A percentile compares a stretch with the other conserved stretches of the same genome.
phyloP scores from a whole-genome alignment of 2,797 vertebrate genomes.

The Sarcoramphus papa region DNA sequence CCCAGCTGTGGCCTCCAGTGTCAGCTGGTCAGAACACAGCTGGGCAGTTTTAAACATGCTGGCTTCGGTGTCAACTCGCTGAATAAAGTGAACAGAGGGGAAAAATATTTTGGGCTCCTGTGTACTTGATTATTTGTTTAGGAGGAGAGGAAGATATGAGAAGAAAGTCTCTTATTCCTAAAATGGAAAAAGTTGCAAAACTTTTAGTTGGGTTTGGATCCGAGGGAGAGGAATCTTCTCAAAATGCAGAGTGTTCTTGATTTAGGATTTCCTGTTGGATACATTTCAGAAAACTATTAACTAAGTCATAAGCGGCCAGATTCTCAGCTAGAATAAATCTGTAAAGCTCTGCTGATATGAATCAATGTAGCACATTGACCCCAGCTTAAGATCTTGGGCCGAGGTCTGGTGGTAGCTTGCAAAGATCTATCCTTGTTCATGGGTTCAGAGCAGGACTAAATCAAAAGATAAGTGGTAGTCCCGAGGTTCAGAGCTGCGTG shows the following conservation, averaged over 20 bases:
- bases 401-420: neutral
- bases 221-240: constrained; percentile 15
- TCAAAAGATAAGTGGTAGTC: neutral
- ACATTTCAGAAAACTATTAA: constrained; percentile 3
- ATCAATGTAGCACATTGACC: neutral
- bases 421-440: neutral
- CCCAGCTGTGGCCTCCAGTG: constrained; percentile 34
- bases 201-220: constrained; percentile 33
- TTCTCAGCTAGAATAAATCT: constrained; percentile 24
- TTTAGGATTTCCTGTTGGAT: constrained; percentile 66
- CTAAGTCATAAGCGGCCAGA: constrained; percentile 37
- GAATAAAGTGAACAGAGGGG: neutral
- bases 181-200: constrained; percentile 57
- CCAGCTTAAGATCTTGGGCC: neutral
- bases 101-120: constrained; percentile 30
- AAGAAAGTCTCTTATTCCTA: constrained; percentile 51
- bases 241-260: constrained; percentile 55
- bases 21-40: constrained; percentile 46
- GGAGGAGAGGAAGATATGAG: constrained; percentile 27
- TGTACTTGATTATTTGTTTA: constrained; percentile 56
- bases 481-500: neutral
- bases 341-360: neutral
- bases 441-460: neutral
- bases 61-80: neutral
- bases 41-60: neutral